Evolutionary conservation across 2,797 vertebrate genomes (phyloP), one percentile per base, ranked within the genome.

Genomic region (Acridotheres tristis): DNA sequence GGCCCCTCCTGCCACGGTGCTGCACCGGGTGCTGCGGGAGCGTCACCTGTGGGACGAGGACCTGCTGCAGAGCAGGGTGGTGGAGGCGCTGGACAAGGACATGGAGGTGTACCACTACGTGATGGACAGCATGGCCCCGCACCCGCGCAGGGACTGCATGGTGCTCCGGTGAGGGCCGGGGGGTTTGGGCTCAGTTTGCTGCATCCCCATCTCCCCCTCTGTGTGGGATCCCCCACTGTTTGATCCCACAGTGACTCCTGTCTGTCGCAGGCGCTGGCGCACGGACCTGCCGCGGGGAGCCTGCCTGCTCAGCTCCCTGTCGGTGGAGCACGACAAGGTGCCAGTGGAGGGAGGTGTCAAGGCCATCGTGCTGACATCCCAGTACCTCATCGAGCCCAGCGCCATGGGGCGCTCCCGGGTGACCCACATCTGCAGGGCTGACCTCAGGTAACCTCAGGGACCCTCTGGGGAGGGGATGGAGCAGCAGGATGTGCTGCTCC

Each of bases 11-110:
- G 47, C 94, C 4, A 61, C 87, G 0, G 98, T 99, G 85, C 96
- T 99, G 50, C 98, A 98, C 71, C 97, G 98, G 29, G 94, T 99
- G 38, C 97, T 99, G 32, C 94, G 98, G 68, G 98, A 99, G 68
- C 97, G 98, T 54, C 98, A 98, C 96, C 97, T 99, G 62, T 99
- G 98, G 98, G 98, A 99, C 1, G 98, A 98, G 63, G 98, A 99
- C 86, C 91, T 99, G 43, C 97, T 99, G 85, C 98, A 98, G 94
- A 98, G 98, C 84, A 97, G 97, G 16, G 98, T 99, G 81, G 91
- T 99, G 18, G 98, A 99, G 86, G 97, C 97, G 20, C 94, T 98
- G 91, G 98, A 97, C 94, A 97, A 98, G 51, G 97, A 98, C 91
- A 97, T 98, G 3, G 98, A 99, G 76, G 95, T 99, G 67, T 98